These are phyloP conservation scores for Agrotis segetum DNA, from an alignment of 2,888 invertebrate genomes.

Conservation along the genomic window DNA sequence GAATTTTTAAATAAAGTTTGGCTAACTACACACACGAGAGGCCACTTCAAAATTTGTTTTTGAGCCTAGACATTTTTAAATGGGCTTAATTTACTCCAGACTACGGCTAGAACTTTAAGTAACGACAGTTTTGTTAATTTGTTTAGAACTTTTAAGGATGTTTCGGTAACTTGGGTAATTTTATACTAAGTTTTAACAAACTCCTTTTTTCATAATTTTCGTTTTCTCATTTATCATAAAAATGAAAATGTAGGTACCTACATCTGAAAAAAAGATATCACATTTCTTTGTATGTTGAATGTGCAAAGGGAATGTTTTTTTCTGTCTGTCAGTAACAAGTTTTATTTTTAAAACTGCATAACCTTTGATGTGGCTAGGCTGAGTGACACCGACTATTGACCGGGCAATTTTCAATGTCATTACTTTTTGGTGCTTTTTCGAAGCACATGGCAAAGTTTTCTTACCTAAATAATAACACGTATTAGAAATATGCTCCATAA, in stretches of 20 bases:
- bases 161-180: constrained; percentile 11
- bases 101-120: background rate
- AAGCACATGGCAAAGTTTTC: constrained; percentile 5
- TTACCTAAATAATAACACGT: background rate
- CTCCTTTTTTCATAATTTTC: background rate
- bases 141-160: background rate
- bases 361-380: constrained; percentile 5
- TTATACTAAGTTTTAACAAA: background rate
- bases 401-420: constrained; percentile 31
- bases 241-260: too few species aligned
- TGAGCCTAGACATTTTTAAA: background rate
- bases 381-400: constrained; percentile 1
- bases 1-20: constrained; percentile 20
- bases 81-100: background rate
- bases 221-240: background rate
- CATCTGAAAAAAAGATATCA: too few species aligned
- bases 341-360: constrained; percentile 25
- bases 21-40: background rate
- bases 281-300: too few species aligned
- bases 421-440: constrained; percentile 5
- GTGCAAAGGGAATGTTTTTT: background rate
- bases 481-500: background rate
- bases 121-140: constrained; percentile 5
- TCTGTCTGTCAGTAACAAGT: background rate
- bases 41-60: constrained; percentile 19